These are phyloP conservation scores for Muntiacus reevesi DNA, from an alignment of 2,113 vertebrate genomes.

Conservation along the genomic window DNA sequence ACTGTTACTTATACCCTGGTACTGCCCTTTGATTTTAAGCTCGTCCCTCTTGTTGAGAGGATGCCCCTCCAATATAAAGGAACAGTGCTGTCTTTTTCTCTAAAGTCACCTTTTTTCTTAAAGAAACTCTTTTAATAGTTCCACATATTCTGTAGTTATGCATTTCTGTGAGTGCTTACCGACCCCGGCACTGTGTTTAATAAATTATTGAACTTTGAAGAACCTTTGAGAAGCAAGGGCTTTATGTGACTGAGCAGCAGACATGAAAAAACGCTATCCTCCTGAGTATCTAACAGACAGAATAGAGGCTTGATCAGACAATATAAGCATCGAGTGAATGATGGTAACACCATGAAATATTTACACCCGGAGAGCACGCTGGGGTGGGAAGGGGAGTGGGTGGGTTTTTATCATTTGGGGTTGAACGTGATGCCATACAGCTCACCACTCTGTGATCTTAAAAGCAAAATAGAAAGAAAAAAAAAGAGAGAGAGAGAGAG, in stretches of 20 bases:
- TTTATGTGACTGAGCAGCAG: constrained; percentile 78
- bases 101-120: constrained; percentile 48
- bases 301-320: constrained; percentile 83
- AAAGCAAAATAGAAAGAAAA: constrained; percentile 48
- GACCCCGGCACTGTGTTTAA: constrained; percentile 68
- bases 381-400: constrained; percentile 61
- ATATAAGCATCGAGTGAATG: constrained; percentile 78
- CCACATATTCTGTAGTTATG: constrained; percentile 42
- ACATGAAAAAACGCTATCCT: constrained; percentile 79
- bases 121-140: constrained; percentile 56
- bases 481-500: not conserved
- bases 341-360: constrained; percentile 84
- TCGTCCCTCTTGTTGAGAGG: constrained; percentile 1
- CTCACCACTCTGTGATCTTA: constrained; percentile 59
- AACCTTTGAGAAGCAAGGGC: constrained; percentile 75
- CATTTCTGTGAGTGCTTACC: constrained; percentile 54
- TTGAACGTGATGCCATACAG: constrained; percentile 56
- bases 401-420: constrained; percentile 67
- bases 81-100: constrained; percentile 51
- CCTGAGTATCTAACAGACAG: constrained; percentile 78
- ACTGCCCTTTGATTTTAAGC: not conserved
- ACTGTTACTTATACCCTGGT: not conserved
- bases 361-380: constrained; percentile 75
- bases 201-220: constrained; percentile 82
- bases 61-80: not conserved